Percentiles rank a stretch among this genome's conserved stretches.
Conservation (phyloP, 2,797 vertebrate species). For the Onychomys arenicola region DNA sequence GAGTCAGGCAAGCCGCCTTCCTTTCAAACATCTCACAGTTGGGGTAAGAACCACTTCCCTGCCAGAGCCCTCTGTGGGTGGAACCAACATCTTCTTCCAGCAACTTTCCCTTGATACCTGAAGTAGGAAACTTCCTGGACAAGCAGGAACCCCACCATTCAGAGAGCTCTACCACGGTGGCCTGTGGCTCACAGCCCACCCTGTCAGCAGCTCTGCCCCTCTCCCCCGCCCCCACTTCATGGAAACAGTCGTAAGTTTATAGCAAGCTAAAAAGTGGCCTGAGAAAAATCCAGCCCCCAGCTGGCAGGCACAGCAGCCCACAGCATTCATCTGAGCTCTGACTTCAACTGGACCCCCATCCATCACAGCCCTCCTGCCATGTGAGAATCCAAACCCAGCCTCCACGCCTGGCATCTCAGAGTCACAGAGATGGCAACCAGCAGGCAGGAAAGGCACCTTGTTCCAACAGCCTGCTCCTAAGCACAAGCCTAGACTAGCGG, state of each 20-base stretch:
- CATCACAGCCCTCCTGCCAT: constrained; percentile 84
- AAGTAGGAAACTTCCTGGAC: neutral
- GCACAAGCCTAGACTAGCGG: constrained; percentile 74
- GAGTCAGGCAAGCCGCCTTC: neutral
- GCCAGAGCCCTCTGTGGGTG: too few relatives aligned
- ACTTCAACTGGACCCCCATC: constrained; percentile 79
- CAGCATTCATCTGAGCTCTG: constrained; percentile 81
- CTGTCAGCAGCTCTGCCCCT: constrained; percentile 69
- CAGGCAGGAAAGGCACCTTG: constrained; percentile 79
- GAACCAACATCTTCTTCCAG: neutral
- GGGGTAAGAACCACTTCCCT: neutral
- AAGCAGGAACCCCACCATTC: too few relatives aligned
- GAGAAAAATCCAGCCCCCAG: constrained; percentile 50
- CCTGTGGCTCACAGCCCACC: fast-evolving
- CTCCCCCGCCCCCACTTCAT: constrained; percentile 74
- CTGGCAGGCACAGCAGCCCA: constrained; percentile 71
- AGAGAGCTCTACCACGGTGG: neutral
- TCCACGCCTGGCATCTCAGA: constrained; percentile 54
- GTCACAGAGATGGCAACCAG: constrained; percentile 67
- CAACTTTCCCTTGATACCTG: neutral
- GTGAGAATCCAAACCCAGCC: constrained; percentile 70
- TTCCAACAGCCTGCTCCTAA: constrained; percentile 80
- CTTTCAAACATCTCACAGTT: neutral
- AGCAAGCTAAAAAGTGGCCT: constrained; percentile 67
- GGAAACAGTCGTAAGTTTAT: constrained; percentile 62